Evolutionary conservation across 2,113 vertebrate genomes (phyloP).

Genomic region (Periophthalmodon schlosseri): DNA sequence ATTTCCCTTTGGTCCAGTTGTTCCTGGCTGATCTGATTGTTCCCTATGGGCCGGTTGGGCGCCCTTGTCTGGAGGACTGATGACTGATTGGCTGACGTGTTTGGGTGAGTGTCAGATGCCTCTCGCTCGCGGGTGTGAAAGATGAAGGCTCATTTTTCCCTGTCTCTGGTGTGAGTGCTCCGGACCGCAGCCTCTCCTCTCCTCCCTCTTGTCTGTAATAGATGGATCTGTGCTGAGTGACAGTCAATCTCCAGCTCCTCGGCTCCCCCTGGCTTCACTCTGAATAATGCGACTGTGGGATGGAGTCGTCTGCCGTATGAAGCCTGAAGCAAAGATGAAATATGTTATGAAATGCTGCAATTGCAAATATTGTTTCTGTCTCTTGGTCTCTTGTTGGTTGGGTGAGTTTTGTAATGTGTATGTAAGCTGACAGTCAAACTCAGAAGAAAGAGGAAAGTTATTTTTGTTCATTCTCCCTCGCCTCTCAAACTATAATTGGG

Average conservation of each 20-base stretch:
- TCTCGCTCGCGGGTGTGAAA: constrained; percentile 53
- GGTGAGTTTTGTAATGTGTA: background rate
- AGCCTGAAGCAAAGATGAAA: background rate
- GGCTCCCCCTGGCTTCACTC: background rate
- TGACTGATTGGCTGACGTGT: constrained; percentile 61
- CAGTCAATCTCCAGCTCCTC: constrained; percentile 21
- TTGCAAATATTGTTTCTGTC: constrained; percentile 1
- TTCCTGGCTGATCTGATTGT: background rate
- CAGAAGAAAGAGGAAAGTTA: background rate
- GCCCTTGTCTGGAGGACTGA: constrained; percentile 40
- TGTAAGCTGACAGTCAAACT: background rate
- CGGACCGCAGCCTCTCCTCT: constrained; percentile 47
- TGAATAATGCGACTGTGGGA: constrained; percentile 5
- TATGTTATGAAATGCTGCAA: background rate
- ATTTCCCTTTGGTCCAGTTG: background rate
- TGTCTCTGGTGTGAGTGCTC: constrained; percentile 49
- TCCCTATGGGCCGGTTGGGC: background rate
- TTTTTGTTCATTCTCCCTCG: background rate
- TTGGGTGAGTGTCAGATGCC: constrained; percentile 65
- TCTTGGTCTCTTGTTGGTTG: constrained; percentile 1
- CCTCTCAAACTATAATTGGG: background rate
- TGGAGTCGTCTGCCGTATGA: background rate
- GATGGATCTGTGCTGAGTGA: constrained; percentile 46
- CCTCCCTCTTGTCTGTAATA: constrained; percentile 25
- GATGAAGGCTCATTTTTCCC: constrained; percentile 71